Evolutionary conservation across 2,888 invertebrate genomes (phyloP).

Genomic region (Unio pictorum): DNA sequence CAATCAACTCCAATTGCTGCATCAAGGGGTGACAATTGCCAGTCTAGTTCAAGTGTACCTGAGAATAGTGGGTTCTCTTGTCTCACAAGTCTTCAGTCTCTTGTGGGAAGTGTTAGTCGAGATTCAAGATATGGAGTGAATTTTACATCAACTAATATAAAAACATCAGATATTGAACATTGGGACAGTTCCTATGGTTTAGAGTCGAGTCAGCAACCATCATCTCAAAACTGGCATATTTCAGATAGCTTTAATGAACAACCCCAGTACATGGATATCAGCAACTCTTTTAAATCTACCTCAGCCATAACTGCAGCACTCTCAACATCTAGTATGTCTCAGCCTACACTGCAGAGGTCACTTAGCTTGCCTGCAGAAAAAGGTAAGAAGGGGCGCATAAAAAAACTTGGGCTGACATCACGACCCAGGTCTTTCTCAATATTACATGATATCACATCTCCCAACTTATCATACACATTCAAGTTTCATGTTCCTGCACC

Average conservation of each 20-base stretch:
- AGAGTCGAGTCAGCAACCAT: no score
- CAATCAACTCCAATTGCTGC: no score
- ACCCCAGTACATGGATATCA: no score
- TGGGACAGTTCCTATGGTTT: no score
- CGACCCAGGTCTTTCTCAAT: neutral
- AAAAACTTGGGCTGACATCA: neutral
- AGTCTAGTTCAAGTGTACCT: no score
- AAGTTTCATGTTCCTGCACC: conserved; percentile 61
- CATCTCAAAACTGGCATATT: no score
- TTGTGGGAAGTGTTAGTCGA: conserved; percentile 36
- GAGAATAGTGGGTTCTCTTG: conserved; percentile 13
- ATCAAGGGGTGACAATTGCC: no score
- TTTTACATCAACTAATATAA: conserved; percentile 7
- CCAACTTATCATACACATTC: conserved; percentile 51
- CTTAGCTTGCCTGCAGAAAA: conserved; percentile 6
- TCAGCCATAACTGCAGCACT: no score
- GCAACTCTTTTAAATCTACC: no score
- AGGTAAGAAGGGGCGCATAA: neutral
- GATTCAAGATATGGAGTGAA: conserved; percentile 29
- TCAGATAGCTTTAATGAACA: no score
- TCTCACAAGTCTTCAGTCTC: conserved; percentile 26
- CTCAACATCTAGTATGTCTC: no score
- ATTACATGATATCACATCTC: conserved; percentile 2
- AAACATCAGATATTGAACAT: no score
- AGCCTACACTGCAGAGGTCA: conserved; percentile 4